Evolutionary conservation across 2,888 invertebrate genomes (phyloP), one percentile per base, ranked within the genome.

Genomic region (Drosophila aldrichi): DNA sequence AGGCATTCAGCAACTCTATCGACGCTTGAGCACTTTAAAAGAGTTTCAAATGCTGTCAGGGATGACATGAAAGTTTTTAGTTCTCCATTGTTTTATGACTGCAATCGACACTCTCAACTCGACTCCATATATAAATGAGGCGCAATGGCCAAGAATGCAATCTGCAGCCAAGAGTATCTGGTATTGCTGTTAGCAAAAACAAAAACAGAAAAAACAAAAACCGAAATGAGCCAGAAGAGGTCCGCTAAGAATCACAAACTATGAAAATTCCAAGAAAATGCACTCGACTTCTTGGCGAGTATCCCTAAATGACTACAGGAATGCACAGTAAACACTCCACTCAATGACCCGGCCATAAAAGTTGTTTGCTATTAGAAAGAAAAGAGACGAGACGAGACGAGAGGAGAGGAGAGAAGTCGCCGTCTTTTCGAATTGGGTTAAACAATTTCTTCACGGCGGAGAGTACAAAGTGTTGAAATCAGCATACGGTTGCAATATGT

Each of bases 401-500:
- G 52, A 6, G 2, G 51, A 7, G 55, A 3, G 10, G 18, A 32
- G 51, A 54, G 7, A 51, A 52, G 22, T 46, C 46, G 46, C 1
- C 46, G 48, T 48, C 41, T 59, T 57, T 60, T 44, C 41, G 71
- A 84, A 82, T 76, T 86, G 83, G 87, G 80, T 82, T 81, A 73
- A 80, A 66, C 40, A 55, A 29, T 55, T 40, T 40, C 80, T 70
- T 70, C 70, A 65, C 74, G 75, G 80, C 80, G 78, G 79, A 79
- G 71, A 86, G 72, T 69, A 70, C 72, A 74, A 75, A 72, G 70
- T 20, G 51, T 43, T 18, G 56, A 70, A 69, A 72, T 69, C 68
- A 79, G 73, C 84, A 87, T 87, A 81, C 80, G 87, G 69, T 73
- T 68, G 81, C 85, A 82, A 87, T 84, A 58, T 85, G 87, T 71